These are phyloP conservation scores for Amphiprion clarkii DNA, from an alignment of 2,797 vertebrate species.

Conservation along the genomic window DNA sequence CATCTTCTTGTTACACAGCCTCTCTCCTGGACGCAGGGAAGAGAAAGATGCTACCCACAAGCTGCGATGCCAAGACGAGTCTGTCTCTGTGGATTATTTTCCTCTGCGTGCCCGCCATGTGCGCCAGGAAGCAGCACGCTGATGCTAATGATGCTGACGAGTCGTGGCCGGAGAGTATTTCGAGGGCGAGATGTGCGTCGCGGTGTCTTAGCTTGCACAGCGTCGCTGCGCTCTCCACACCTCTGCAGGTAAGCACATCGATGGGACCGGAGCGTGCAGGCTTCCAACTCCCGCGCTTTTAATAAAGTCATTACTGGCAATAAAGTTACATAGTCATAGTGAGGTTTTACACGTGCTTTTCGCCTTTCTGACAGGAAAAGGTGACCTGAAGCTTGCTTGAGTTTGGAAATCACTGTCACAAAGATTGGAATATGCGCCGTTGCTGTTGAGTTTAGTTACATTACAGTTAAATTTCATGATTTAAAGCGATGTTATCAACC, in stretches of 20 bases:
- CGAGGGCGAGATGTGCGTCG: slow-evolving; percentile 89
- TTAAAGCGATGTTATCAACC: no score
- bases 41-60: slow-evolving; percentile 76
- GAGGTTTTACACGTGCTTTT: no score
- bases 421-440: no score
- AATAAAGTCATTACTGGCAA: no score
- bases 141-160: slow-evolving; percentile 84
- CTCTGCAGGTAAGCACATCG: slow-evolving; percentile 82
- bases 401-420: no score
- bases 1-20: slow-evolving; percentile 2
- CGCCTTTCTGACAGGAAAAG: no score
- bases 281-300: background rate
- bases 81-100: slow-evolving; percentile 85
- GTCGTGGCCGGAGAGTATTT: slow-evolving; percentile 77
- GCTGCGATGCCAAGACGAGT: slow-evolving; percentile 56
- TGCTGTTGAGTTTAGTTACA: no score
- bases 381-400: background rate
- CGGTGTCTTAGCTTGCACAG: slow-evolving; percentile 92
- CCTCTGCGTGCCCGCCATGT: slow-evolving; percentile 65
- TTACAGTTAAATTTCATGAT: no score
- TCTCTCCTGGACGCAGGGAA: background rate
- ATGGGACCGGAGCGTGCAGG: background rate
- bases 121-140: slow-evolving; percentile 78
- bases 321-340: no score
- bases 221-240: slow-evolving; percentile 87